Evolutionary conservation across 2,888 invertebrate species (phyloP), one percentile per base, ranked within the genome.

Genomic region (Dryobota labecula): DNA sequence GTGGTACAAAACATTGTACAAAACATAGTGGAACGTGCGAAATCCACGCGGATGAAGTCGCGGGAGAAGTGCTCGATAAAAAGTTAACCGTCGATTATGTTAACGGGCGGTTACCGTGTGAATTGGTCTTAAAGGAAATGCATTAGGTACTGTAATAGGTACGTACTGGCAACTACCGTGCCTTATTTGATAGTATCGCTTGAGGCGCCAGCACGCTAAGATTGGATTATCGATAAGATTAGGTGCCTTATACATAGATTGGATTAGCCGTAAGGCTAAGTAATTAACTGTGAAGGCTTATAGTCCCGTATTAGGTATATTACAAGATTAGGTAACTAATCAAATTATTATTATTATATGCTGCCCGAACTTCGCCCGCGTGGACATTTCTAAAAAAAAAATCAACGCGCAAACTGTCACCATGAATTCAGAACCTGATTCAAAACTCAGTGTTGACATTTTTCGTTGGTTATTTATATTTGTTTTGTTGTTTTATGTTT

Each of bases 141-240:
- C 74, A 78, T 65, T 78, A 20, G n/a, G 54, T 33, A 64, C 67
- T 61, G 38, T n/a, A 69, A 64, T 54, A 60, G 30, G 51, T 47
- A 38, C 13, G n/a, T 43, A 53, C 41, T 41, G 18, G 30, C 47
- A 47, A 8, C 9, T 41, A n/a, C 45, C 53, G 15, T 30, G 30
- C 36, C 51, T 56, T 62, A 62, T 62, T 74, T 38, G 78, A 78
- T 74, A 27, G 38, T 65, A 78, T 78, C 78, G 54, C 69, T 56
- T 1, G 27, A 56, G 41, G 57, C 67, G 38, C 33, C 30, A 54
- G 51, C 74, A 74, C 56, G 69, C 60, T 24, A 69, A 63, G 74
- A 78, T 70, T 74, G 56, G 61, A 65, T 78, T 70, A 45, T 9
- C 49, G 73, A 73, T 73, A 30, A 73, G 57, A 70, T 78, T 70